These are phyloP conservation scores for Carduelis carduelis DNA, from an alignment of 2,797 vertebrate genomes.

Conservation along the genomic window DNA sequence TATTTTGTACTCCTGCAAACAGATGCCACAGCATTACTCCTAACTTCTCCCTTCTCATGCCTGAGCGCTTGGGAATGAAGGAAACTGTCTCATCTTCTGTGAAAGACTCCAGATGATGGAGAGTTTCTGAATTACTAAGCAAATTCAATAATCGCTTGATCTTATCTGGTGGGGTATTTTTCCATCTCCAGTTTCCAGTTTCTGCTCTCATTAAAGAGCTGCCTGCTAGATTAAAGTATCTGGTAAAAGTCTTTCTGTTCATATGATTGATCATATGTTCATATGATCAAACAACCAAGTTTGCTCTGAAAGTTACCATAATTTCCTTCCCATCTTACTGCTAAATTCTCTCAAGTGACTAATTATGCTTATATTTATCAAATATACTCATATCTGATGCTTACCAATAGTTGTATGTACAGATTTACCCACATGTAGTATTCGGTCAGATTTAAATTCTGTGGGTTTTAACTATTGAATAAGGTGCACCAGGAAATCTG, in stretches of 20 bases:
- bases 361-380: background rate
- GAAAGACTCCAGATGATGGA: background rate
- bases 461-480: background rate
- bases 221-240: background rate
- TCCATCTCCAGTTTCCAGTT: background rate
- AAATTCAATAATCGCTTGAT: background rate
- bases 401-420: background rate
- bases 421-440: background rate
- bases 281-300: background rate
- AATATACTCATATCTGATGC: background rate
- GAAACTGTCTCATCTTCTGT: background rate
- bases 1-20: background rate
- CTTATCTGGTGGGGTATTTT: background rate
- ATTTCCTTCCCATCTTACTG: background rate
- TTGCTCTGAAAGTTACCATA: background rate
- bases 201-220: background rate
- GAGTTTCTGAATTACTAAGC: background rate
- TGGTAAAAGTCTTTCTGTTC: background rate
- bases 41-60: background rate
- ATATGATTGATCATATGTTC: background rate
- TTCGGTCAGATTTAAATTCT: background rate
- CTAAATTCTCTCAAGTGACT: background rate
- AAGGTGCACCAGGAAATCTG: background rate
- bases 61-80: background rate
- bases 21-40: background rate